Evolutionary conservation across 2,113 vertebrate genomes (phyloP).

Genomic region (Dryoscopus gambensis): DNA sequence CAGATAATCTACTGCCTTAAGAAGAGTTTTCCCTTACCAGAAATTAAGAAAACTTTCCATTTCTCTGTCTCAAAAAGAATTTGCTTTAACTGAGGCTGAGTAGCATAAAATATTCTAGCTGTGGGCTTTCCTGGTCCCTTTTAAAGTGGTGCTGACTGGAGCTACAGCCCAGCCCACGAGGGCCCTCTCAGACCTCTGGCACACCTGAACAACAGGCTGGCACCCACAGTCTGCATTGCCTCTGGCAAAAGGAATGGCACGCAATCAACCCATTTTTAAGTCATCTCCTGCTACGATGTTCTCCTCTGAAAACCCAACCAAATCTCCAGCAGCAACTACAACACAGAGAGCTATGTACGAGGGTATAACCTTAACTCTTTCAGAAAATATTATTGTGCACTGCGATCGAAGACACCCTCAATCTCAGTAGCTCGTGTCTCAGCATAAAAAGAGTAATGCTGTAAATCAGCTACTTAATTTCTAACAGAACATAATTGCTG

Average conservation of each 20-base stretch:
- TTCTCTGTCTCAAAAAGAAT: not conserved
- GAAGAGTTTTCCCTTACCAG: not conserved
- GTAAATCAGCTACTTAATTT: not conserved
- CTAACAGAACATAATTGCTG: not conserved
- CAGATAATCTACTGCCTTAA: not conserved
- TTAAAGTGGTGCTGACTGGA: not conserved
- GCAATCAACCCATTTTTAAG: not conserved
- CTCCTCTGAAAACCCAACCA: not conserved
- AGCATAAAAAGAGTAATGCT: not conserved
- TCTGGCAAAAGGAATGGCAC: not conserved
- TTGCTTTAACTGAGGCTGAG: not conserved
- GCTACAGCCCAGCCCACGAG: rapidly evolving
- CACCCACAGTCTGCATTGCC: not conserved
- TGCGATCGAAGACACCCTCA: not conserved
- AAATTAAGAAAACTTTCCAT: not conserved
- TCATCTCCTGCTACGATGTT: not conserved
- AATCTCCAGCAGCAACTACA: not conserved
- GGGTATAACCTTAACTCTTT: not conserved
- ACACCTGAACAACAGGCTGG: not conserved
- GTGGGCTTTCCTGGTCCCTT: not conserved
- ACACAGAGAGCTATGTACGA: not conserved
- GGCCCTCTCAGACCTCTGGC: not conserved
- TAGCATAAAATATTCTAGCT: not conserved
- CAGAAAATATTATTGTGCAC: not conserved
- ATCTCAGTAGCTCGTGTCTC: not conserved